Percentiles rank a stretch among this genome's conserved stretches.
phyloP scores from a whole-genome alignment of 1,140 invertebrate genomes.

The Drosophila sp. region DNA sequence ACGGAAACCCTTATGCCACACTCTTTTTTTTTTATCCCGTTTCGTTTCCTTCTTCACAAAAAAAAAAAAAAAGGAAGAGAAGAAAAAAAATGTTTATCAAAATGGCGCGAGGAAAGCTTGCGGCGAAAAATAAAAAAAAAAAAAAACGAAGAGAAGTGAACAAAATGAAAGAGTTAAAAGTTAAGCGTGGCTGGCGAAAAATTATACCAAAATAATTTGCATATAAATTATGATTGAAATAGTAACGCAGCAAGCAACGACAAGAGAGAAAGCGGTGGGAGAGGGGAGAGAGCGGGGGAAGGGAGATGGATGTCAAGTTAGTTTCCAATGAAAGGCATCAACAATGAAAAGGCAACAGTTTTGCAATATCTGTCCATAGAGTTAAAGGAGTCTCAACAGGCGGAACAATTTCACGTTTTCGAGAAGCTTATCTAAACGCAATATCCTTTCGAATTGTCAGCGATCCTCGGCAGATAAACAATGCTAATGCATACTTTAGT shows the following conservation, averaged over 20 bases:
- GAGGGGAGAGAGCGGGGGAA: constrained; percentile 19
- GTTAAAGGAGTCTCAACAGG: background rate
- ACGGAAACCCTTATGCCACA: constrained; percentile 52
- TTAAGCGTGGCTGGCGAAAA: constrained; percentile 53
- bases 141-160: constrained; percentile 3
- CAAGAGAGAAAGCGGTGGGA: constrained; percentile 37
- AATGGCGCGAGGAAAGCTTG: constrained; percentile 61
- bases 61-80: background rate
- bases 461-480: constrained; percentile 60
- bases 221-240: constrained; percentile 76
- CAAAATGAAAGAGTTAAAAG: constrained; percentile 65
- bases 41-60: constrained; percentile 51
- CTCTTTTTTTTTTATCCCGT: constrained; percentile 25
- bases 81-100: constrained; percentile 68
- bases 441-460: constrained; percentile 74
- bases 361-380: constrained; percentile 36
- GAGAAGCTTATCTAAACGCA: constrained; percentile 32
- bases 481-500: constrained; percentile 69
- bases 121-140: constrained; percentile 34
- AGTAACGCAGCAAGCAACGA: constrained; percentile 4
- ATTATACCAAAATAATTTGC: constrained; percentile 76
- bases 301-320: constrained; percentile 37
- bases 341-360: constrained; percentile 17
- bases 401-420: constrained; percentile 34
- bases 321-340: constrained; percentile 19